Base-by-base conservation (phyloP, 2,113 vertebrate genomes). In the Eubucco bourcierii region DNA sequence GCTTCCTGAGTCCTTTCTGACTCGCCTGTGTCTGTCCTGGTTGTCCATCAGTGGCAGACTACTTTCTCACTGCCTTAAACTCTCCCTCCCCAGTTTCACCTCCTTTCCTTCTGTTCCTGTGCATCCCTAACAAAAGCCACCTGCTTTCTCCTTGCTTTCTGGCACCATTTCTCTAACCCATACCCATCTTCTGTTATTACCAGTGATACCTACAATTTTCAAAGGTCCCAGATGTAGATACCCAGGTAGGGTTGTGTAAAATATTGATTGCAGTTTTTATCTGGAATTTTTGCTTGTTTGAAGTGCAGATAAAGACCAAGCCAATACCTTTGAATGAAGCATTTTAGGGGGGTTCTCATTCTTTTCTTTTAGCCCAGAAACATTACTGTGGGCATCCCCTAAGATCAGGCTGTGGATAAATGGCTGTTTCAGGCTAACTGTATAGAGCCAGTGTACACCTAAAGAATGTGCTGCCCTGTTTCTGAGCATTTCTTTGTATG, bases 141-240 rank as follows among this genome's bases (percentile, higher is more conserved):
- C 12, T 47, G 28, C 55, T 65, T 82, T 44, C 21, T 33, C 7
- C 10, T 14, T 66, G 31, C 61, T 76, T 72, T 72, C 2, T 15
- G 24, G 53, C 76, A 34, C 21, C 19, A 19, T 34, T 0, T 0
- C 29, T 84, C 29, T 10, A 21, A 7, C 28, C 9, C 8, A 0
- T 53, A 44, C 52, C 34, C 10, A 12, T 44, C 55, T 71, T 44
- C 11, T 20, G 21, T 65, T 88, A 23, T 44, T 65, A 10, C 27
- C 1, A 2, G 39, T 80, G 46, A 44, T 29, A 15, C 20, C 20
- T 71, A 7, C 0, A 6, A 7, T 64, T 88, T 90, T 85, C 70
- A 53, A 55, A 75, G 70, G 44, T 50, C 1, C 4, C 10, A 31
- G n/a, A 23, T 63, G 24, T 67, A 44, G 39, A 17, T 11, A n/a